Evolutionary conservation across 37 sponge, comb jelly and placozoan species (phyloP).

Genomic region (Ephydatia muelleri): DNA sequence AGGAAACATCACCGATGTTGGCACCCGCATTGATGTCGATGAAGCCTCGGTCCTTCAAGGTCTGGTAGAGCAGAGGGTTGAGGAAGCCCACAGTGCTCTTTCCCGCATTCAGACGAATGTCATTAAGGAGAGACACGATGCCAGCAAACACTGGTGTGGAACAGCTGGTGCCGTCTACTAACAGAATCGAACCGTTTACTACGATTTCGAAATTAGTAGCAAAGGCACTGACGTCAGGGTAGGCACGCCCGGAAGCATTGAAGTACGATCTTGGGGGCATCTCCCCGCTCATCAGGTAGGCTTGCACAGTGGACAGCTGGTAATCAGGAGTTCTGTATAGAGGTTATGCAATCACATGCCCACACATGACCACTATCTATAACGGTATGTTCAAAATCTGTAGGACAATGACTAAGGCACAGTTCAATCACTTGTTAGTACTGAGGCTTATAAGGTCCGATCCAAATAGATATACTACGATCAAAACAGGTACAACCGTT

Average conservation of each 20-base stretch:
- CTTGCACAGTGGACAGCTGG: conserved; percentile 71
- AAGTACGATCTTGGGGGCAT: conserved; percentile 62
- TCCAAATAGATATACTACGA: too few species aligned
- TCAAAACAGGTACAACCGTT: too few species aligned
- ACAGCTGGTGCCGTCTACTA: conserved; percentile 87
- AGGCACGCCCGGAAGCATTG: conserved; percentile 81
- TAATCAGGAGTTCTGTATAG: conserved; percentile 77
- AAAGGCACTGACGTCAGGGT: conserved; percentile 91
- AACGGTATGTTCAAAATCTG: too few species aligned
- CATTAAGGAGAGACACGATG: conserved; percentile 84
- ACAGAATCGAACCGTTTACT: conserved; percentile 15
- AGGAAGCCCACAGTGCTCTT: conserved; percentile 89
- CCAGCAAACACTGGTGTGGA: conserved; percentile 88
- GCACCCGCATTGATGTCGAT: conserved; percentile 68
- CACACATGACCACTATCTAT: too few species aligned
- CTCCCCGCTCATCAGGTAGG: conserved; percentile 73
- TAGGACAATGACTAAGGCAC: too few species aligned
- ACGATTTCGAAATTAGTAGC: conserved; percentile 76
- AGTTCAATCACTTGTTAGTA: too few species aligned
- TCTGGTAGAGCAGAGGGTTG: conserved; percentile 92
- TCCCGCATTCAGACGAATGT: conserved; percentile 79
- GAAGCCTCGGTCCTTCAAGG: conserved; percentile 64
- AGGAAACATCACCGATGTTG: conserved; percentile 8
- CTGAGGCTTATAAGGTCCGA: too few species aligned
- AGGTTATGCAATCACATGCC: too few species aligned